phyloP scores from a whole-genome alignment of 2,797 vertebrate genomes.

The Pipistrellus pipistrellus region DNA sequence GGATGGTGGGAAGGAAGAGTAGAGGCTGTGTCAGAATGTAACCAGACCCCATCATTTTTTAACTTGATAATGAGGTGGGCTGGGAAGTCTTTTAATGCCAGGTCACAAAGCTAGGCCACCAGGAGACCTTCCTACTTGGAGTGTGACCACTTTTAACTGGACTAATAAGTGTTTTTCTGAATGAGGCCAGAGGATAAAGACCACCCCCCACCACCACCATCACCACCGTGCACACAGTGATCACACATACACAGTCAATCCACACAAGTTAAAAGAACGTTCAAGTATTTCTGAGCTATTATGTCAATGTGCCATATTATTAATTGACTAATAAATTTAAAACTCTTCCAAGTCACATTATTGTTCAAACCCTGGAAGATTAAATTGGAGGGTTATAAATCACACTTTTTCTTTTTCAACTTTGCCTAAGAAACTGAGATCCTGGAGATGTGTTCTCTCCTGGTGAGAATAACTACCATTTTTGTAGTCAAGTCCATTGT shows the following conservation, averaged over 20 bases:
- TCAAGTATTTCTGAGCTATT: constrained; percentile 14
- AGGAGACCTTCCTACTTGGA: not conserved
- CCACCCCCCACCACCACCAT: not conserved
- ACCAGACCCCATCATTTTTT: not conserved
- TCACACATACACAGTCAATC: not conserved
- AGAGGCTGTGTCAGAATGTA: not conserved
- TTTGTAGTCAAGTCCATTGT: not conserved
- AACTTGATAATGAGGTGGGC: not conserved
- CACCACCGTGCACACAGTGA: not conserved
- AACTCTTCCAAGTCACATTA: constrained; percentile 14
- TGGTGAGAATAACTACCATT: not conserved
- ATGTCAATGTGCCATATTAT: not conserved
- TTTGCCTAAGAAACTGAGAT: constrained; percentile 21
- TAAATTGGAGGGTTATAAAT: not conserved
- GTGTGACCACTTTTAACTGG: not conserved
- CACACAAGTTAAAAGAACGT: not conserved
- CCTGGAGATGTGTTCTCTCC: not conserved
- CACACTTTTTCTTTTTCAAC: not conserved
- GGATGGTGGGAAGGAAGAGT: not conserved
- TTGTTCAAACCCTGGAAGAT: constrained; percentile 2
- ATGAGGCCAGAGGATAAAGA: not conserved
- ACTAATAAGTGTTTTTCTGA: not conserved
- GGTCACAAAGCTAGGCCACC: not conserved
- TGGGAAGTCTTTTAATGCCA: not conserved
- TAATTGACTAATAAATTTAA: constrained; percentile 21